Evolutionary conservation across 2,888 invertebrate species (phyloP).

Genomic region (Nomada goodeniana): DNA sequence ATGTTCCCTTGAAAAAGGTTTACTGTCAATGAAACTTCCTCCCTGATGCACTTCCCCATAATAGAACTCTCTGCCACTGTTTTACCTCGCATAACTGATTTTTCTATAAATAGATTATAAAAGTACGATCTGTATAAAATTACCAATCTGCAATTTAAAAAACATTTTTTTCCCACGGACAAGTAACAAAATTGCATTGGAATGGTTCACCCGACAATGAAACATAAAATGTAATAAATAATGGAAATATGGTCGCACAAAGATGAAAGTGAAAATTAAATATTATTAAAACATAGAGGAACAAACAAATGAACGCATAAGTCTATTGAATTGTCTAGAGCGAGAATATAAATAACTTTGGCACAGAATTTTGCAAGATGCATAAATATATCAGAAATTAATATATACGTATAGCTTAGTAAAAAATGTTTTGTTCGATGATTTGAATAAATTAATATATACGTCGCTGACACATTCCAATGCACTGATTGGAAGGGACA

Average conservation of each 20-base stretch:
- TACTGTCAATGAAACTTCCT: slow-evolving; percentile 50
- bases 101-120: neutral
- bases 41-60: slow-evolving; percentile 8
- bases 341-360: slow-evolving; percentile 74
- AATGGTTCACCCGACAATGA: neutral
- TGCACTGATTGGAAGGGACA: neutral
- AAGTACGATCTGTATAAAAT: neutral
- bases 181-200: neutral
- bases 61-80: neutral
- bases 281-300: neutral
- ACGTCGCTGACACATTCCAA: neutral
- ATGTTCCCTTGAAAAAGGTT: slow-evolving; percentile 67
- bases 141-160: neutral
- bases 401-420: slow-evolving; percentile 20
- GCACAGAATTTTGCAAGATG: slow-evolving; percentile 67
- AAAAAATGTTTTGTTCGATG: slow-evolving; percentile 9
- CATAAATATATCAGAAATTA: slow-evolving; percentile 66
- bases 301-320: neutral
- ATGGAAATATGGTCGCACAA: neutral
- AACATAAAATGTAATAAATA: neutral
- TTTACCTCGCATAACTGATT: slow-evolving; percentile 5
- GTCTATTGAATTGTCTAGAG: slow-evolving; percentile 60
- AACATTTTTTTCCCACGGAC: slow-evolving; percentile 6
- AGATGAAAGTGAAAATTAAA: neutral
- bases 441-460: neutral